Base-by-base conservation (phyloP, 2,797 vertebrate genomes). In the Eremophila alpestris region DNA sequence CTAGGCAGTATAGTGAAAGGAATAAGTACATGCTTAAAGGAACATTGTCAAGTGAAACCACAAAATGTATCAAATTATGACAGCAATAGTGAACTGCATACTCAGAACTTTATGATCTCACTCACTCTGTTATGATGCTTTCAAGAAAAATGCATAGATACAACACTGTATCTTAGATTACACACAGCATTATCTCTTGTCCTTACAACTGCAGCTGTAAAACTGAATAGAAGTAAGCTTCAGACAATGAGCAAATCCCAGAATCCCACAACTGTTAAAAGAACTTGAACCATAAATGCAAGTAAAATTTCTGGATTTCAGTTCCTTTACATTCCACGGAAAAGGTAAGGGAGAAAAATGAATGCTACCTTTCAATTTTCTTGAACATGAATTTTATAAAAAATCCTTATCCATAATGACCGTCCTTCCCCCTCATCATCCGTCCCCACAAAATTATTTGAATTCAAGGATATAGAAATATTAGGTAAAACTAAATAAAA, bases 1-100 rank as follows among this genome's bases (percentile, higher is more conserved):
- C 75, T 84, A 89, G 22, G 46, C 41, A 63, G 7, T 71, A 58
- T 34, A 80, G 79, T 38, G 11, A 79, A 70, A n/a, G 29, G 54
- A 93, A 11, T 76, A 89, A 94, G 87, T 93, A 90, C 80, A 93
- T 93, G 92, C 77, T 94, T 93, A 95, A 93, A 85, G 83, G 88
- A 87, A 84, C 83, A 94, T 7, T 93, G 70, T 40, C 62, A 95
- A 75, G n/a, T 30, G 41, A 90, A 93, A 69, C 5, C 36, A 92
- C 43, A 77, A 70, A 73, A 86, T 1, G 0, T 46, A 76, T 9
- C 29, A 29, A 59, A 34, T 70, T 51, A 48, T 24, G 51, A 83
- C 8, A 64, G 29, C 17, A 69, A 71, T 6, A 67, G 21, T 56
- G 43, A 82, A 79, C 13, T 55, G 9, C 24, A 73, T 41, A 43